phyloP scores from a whole-genome alignment of 2,797 vertebrate genomes.

The Chrysocyon brachyurus region DNA sequence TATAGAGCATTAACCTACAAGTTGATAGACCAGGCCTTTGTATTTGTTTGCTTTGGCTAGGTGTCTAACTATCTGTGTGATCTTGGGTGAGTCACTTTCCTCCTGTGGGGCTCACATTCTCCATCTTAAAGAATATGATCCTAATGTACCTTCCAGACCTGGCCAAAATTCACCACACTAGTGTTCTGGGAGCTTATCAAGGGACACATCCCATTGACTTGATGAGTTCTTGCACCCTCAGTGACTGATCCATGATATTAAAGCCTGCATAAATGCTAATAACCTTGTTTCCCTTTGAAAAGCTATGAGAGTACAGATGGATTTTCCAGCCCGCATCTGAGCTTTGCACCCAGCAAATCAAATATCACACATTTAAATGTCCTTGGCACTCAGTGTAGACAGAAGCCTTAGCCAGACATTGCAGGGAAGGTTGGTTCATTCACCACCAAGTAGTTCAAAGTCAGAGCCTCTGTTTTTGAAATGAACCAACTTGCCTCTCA shows the following conservation, averaged over 20 bases:
- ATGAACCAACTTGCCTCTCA: slow-evolving; percentile 72
- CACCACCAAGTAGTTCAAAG: slow-evolving; percentile 71
- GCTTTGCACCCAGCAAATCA: slow-evolving; percentile 81
- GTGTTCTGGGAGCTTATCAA: background rate
- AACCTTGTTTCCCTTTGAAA: slow-evolving; percentile 74
- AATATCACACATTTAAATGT: slow-evolving; percentile 84
- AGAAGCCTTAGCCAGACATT: slow-evolving; percentile 75
- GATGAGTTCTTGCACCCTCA: background rate
- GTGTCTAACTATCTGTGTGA: background rate
- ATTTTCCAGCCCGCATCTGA: slow-evolving; percentile 73
- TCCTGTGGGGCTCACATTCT: background rate
- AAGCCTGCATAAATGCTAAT: slow-evolving; percentile 65
- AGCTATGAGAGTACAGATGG: slow-evolving; percentile 77
- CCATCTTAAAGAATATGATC: background rate
- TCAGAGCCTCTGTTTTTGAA: slow-evolving; percentile 75
- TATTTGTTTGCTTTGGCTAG: background rate
- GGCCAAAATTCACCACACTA: background rate
- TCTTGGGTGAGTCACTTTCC: background rate
- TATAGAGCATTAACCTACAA: background rate
- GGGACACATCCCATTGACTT: background rate
- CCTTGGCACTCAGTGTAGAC: slow-evolving; percentile 77
- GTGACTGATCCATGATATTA: background rate
- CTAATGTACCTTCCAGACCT: background rate
- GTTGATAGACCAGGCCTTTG: background rate
- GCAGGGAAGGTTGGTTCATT: slow-evolving; percentile 71